Evolutionary conservation across 2,797 vertebrate genomes (phyloP), one percentile per base, ranked within the genome.

Genomic region (Acanthopagrus latus): DNA sequence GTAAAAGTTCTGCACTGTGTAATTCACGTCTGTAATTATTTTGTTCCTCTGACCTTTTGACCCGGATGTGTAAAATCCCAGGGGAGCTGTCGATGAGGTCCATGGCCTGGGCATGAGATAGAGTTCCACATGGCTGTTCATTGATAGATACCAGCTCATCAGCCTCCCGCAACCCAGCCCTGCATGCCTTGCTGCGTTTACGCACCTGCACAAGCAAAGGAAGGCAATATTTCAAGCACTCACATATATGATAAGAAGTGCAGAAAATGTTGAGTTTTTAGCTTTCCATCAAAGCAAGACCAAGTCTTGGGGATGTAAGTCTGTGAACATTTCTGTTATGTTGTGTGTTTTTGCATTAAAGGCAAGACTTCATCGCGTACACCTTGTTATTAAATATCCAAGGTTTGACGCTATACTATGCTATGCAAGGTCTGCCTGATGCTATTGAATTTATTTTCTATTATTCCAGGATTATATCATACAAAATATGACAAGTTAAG

Each of bases 41-140:
- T 60, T 41, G 17, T 69, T 71, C 64, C 41, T 62, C 90, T 95
- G 95, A 99, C 98, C 98, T 96, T 93, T 92, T 97, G 48, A 99
- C 96, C 0, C 94, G 87, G 78, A 99, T 97, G 91, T 95, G 95
- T 85, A 99, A 94, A 20, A 85, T 93, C 75, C 96, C 96, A 0
- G 95, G 94, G 56, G 96, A 96, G 80, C 95, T 95, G 87, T 99
- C 98, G 0, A 99, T 98, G 86, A 99, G 95, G 88, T 96, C 96
- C 98, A 99, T 99, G 79, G 97, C 97, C 82, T 96, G 96, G 62
- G 97, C 97, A 25, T 99, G 98, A 51, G 98, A 98, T 74, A 99
- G 92, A 50, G 80, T 91, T 63, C 92, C 94, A 83, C 98, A 99
- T 20, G 96, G 91, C 84, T 96, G 96, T 27, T 98, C 97, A 16